These are phyloP conservation scores for Papilio dardanus DNA, from an alignment of 1,140 invertebrate species.

Conservation along the genomic window DNA sequence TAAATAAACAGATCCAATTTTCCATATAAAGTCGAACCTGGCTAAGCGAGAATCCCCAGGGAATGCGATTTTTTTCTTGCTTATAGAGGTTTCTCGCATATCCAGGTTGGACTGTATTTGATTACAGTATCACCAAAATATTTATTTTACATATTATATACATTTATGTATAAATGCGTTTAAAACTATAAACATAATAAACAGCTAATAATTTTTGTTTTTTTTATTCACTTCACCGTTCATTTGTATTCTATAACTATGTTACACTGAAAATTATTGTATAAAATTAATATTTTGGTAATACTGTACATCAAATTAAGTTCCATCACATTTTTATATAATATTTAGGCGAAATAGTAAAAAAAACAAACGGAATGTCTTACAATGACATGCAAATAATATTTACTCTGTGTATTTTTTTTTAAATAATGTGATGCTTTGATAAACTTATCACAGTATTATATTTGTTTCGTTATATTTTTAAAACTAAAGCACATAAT, in stretches of 20 bases:
- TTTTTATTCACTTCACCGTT: too few relatives aligned
- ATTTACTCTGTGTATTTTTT: constrained; percentile 25
- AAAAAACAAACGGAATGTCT: background rate
- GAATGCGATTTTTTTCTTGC: too few relatives aligned
- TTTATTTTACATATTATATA: too few relatives aligned
- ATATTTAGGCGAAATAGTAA: background rate
- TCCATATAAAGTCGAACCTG: background rate
- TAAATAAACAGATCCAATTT: constrained; percentile 7
- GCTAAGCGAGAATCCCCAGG: too few relatives aligned
- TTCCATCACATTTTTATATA: background rate
- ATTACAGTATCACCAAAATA: constrained; percentile 30
- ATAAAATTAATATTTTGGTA: background rate
- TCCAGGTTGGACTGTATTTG: too few relatives aligned
- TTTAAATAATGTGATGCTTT: constrained; percentile 37
- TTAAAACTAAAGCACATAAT: background rate
- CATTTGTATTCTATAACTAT: too few relatives aligned
- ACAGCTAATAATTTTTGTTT: too few relatives aligned
- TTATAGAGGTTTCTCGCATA: too few relatives aligned
- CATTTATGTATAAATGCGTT: too few relatives aligned
- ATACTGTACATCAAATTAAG: background rate
- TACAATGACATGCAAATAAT: background rate
- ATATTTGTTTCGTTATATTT: background rate
- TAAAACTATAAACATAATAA: too few relatives aligned
- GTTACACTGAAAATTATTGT: background rate
- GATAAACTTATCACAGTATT: constrained; percentile 19